These are phyloP conservation scores for Acromyrmex charruanus DNA, from an alignment of 1,140 invertebrate genomes.

Conservation along the genomic window DNA sequence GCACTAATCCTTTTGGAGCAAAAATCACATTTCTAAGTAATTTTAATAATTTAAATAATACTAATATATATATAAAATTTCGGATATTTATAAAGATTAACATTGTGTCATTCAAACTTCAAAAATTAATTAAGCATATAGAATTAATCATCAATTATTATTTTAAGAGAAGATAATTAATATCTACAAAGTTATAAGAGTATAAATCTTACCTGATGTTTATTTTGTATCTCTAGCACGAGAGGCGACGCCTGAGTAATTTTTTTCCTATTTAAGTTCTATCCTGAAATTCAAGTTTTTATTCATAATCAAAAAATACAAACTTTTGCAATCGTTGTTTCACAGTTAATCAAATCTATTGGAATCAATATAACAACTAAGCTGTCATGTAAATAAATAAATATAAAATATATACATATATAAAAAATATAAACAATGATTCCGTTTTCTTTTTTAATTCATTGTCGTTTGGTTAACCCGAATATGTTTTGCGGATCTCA, in stretches of 20 bases:
- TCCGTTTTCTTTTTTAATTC: background rate
- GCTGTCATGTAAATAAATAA: background rate
- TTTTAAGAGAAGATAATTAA: conserved; percentile 16
- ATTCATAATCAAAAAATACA: conserved; percentile 1
- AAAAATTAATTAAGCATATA: conserved; percentile 24
- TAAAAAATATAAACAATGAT: conserved; percentile 28
- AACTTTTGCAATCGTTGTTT: conserved; percentile 39
- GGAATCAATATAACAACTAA: conserved; percentile 12
- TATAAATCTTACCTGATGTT: conserved; percentile 57
- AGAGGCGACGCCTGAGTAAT: conserved; percentile 17
- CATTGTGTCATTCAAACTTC: background rate
- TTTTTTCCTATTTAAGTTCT: conserved; percentile 28
- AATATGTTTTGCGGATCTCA: background rate
- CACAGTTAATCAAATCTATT: conserved; percentile 4
- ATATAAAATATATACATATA: conserved; percentile 29
- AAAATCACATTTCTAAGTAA: conserved; percentile 9
- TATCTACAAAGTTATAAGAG: conserved; percentile 24
- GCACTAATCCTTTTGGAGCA: background rate
- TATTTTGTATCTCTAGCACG: conserved; percentile 44
- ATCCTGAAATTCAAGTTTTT: conserved; percentile 37
- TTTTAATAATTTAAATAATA: conserved; percentile 24
- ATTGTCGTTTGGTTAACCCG: background rate
- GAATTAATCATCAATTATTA: conserved; percentile 23
- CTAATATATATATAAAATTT: conserved; percentile 5
- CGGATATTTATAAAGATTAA: conserved; percentile 20